Evolutionary conservation across 2,888 invertebrate species (phyloP).

Genomic region (Netelia fuscicornis): DNA sequence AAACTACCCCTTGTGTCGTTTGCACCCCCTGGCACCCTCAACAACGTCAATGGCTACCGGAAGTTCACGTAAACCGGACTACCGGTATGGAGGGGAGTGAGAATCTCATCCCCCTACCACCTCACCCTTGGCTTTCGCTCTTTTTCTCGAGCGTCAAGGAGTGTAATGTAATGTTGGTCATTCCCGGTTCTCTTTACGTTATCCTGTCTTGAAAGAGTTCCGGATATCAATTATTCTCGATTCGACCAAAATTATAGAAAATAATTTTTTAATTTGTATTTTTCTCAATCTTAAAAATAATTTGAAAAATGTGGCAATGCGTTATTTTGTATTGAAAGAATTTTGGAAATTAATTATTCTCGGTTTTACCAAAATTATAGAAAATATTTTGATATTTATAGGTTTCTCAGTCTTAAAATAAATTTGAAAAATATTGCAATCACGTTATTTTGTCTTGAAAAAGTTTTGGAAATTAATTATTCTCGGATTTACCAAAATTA

Average conservation of each 20-base stretch:
- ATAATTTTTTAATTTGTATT: too few species aligned
- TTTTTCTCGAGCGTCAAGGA: background rate
- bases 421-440: too few species aligned
- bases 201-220: background rate
- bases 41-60: constrained; percentile 73
- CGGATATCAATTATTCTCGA: constrained; percentile 32
- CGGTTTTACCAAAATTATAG: background rate
- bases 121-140: constrained; percentile 16
- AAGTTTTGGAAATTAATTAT: too few species aligned
- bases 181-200: constrained; percentile 27
- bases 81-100: constrained; percentile 65
- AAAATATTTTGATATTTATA: too few species aligned
- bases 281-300: too few species aligned
- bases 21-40: constrained; percentile 54
- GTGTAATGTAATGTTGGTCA: constrained; percentile 10
- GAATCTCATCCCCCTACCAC: constrained; percentile 1
- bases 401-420: background rate
- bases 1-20: constrained; percentile 9
- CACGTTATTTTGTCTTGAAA: too few species aligned
- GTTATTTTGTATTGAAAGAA: background rate
- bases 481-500: too few species aligned
- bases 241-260: background rate
- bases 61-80: constrained; percentile 78
- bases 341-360: constrained; percentile 2
- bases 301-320: background rate